phyloP scores from a whole-genome alignment of 2,113 vertebrate genomes.

The Tupaia chinensis region DNA sequence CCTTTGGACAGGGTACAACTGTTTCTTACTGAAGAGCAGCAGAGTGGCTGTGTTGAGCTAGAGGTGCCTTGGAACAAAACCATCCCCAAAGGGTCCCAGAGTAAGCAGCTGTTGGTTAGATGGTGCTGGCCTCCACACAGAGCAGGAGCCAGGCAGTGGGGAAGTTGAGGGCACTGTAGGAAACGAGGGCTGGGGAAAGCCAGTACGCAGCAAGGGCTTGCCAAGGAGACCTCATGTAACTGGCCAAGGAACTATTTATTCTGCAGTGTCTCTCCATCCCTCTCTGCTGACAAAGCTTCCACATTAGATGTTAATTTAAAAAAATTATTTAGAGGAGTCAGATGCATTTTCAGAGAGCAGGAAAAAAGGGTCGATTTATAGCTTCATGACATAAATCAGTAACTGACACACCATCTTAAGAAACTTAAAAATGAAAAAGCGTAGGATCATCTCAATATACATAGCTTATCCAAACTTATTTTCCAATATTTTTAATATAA shows the following conservation, averaged over 20 bases:
- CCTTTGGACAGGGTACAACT: not conserved
- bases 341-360: not conserved
- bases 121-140: not conserved
- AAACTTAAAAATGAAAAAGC: not conserved
- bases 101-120: not conserved
- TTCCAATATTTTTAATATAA: not conserved
- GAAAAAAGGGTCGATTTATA: not conserved
- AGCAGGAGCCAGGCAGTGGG: not conserved
- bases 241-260: not conserved
- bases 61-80: not conserved
- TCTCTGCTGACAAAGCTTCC: not conserved
- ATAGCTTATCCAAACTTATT: not conserved
- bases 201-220: rapidly evolving
- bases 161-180: not conserved
- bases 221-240: not conserved
- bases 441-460: not conserved
- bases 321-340: not conserved
- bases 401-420: not conserved
- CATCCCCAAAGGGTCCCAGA: not conserved
- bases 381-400: not conserved
- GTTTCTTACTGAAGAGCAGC: rapidly evolving
- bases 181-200: too few species aligned
- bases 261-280: not conserved
- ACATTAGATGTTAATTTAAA: not conserved
- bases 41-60: not conserved